Conservation (phyloP, 2,113 vertebrate species). For the Cynopterus brachyotis region DNA sequence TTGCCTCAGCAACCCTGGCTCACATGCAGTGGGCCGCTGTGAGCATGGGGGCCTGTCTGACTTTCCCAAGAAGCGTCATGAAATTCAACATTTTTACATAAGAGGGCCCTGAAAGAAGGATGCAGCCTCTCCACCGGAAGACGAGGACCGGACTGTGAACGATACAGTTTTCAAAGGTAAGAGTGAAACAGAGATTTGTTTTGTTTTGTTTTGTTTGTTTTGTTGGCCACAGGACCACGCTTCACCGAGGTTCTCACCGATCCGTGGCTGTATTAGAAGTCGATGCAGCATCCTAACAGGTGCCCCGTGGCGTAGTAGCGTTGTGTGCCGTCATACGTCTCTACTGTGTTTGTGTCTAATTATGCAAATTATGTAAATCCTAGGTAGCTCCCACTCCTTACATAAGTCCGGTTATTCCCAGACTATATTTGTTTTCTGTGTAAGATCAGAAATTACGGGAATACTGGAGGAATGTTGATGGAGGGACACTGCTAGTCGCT, state of each 20-base stretch:
- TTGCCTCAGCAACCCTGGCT: neutral
- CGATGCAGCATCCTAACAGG: neutral
- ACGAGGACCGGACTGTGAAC: neutral
- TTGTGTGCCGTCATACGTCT: too few relatives aligned
- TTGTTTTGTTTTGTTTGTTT: neutral
- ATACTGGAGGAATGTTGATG: neutral
- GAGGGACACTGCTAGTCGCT: neutral
- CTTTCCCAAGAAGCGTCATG: neutral
- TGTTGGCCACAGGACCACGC: neutral
- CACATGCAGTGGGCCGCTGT: neutral
- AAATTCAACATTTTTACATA: neutral
- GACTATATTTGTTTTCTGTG: neutral
- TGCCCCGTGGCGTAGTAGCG: accelerated
- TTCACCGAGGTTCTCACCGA: neutral
- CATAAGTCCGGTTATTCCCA: neutral
- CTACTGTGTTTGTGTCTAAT: neutral
- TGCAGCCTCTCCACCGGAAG: accelerated
- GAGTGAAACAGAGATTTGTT: too few relatives aligned
- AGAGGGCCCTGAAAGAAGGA: neutral
- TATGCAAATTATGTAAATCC: neutral
- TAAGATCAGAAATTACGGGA: neutral
- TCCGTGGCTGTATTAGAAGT: too few relatives aligned
- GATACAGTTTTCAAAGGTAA: accelerated
- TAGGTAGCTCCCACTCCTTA: neutral
- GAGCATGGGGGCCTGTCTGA: too few relatives aligned